Conservation (phyloP, 2,113 vertebrate genomes). For the Dromiciops gliroides region DNA sequence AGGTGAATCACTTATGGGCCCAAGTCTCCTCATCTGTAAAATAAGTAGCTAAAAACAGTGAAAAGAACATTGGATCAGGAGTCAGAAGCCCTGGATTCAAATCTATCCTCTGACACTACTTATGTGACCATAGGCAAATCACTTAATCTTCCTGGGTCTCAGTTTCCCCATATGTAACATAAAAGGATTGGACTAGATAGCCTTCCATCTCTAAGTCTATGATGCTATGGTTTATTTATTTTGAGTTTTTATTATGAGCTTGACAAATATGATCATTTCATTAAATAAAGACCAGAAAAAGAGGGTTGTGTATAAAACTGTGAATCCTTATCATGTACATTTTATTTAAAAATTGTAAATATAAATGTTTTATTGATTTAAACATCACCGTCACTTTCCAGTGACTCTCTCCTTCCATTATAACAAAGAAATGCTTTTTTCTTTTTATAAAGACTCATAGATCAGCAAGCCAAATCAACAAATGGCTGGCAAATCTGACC, state of each 20-base stretch:
- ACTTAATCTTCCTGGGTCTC: neutral
- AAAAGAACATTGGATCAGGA: neutral
- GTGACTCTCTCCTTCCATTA: neutral
- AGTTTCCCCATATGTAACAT: neutral
- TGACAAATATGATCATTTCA: neutral
- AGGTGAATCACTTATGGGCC: neutral
- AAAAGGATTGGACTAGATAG: neutral
- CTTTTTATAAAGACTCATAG: neutral
- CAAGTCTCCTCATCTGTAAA: neutral
- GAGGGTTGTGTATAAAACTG: neutral
- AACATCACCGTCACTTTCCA: neutral
- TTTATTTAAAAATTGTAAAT: neutral
- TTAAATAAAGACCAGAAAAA: neutral
- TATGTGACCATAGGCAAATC: neutral
- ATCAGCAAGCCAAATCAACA: neutral
- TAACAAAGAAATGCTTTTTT: neutral
- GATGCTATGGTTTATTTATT: neutral
- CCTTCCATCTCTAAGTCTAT: neutral
- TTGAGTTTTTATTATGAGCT: neutral
- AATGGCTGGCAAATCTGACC: neutral
- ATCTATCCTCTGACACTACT: neutral
- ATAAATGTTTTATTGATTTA: neutral
- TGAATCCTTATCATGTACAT: neutral
- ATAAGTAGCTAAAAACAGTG: neutral
- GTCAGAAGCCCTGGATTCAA: neutral